phyloP scores from a whole-genome alignment of 2,113 vertebrate species.

The Sterrhoptilus dennistouni region DNA sequence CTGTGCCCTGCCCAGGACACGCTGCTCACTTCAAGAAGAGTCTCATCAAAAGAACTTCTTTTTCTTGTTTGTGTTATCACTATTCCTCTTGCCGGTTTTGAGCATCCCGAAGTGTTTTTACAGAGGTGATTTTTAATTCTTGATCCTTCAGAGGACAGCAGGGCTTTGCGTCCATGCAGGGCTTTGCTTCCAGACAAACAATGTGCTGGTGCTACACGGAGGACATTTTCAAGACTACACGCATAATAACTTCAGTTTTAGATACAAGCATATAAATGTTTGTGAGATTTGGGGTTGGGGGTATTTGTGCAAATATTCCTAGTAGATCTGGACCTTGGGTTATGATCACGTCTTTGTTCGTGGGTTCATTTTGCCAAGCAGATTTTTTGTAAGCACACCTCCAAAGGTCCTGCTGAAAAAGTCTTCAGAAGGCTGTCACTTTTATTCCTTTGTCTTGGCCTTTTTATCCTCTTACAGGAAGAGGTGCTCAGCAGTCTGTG shows the following conservation, averaged over 20 bases:
- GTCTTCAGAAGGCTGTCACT: not conserved
- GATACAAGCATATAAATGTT: not conserved
- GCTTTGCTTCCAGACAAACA: not conserved
- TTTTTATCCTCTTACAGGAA: not conserved
- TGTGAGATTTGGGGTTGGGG: not conserved
- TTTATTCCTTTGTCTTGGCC: not conserved
- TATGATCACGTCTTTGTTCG: not conserved
- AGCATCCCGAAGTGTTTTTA: not conserved
- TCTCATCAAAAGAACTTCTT: not conserved
- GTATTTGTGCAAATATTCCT: not conserved
- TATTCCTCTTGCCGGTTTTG: not conserved
- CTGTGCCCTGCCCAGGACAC: rapidly evolving
- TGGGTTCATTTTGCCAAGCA: not conserved
- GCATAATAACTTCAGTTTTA: not conserved
- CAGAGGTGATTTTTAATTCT: not conserved
- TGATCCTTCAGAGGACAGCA: not conserved
- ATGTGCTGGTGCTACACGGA: not conserved
- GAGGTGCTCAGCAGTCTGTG: not conserved
- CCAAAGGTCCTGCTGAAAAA: not conserved
- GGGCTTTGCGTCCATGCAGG: not conserved
- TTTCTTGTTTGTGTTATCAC: not conserved
- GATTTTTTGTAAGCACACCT: not conserved
- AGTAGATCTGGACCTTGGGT: not conserved
- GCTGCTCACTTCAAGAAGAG: not conserved
- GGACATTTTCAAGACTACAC: not conserved